phyloP scores from a whole-genome alignment of 2,113 vertebrate genomes.

The Camelus bactrianus region DNA sequence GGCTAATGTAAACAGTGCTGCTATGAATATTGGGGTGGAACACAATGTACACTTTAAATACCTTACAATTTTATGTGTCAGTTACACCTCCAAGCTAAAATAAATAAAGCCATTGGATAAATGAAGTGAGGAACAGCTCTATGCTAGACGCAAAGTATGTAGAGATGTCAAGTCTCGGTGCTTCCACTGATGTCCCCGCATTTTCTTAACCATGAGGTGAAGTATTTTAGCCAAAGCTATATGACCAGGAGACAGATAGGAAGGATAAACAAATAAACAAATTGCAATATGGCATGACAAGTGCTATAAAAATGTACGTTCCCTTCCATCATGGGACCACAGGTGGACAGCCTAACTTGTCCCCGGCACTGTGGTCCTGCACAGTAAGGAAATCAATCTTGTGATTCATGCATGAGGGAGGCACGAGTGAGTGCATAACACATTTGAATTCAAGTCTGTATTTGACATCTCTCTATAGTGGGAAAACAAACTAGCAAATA shows the following conservation, averaged over 20 bases:
- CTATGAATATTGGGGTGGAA: no score
- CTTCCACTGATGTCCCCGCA: background rate
- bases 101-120: background rate
- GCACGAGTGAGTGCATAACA: background rate
- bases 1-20: no score
- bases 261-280: background rate
- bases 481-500: background rate
- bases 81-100: background rate
- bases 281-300: background rate
- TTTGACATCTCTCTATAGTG: background rate
- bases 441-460: background rate
- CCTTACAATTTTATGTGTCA: background rate
- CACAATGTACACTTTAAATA: background rate
- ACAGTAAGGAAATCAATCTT: no score
- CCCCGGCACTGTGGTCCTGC: no score
- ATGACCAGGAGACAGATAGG: background rate
- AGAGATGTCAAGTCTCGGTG: background rate
- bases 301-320: background rate
- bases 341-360: no score
- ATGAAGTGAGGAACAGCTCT: background rate
- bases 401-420: background rate
- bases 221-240: background rate
- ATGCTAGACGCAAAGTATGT: background rate
- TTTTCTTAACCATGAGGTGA: background rate
- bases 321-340: background rate